These are phyloP conservation scores for Micrasema longulum DNA, from an alignment of 1,140 invertebrate species.

Conservation along the genomic window DNA sequence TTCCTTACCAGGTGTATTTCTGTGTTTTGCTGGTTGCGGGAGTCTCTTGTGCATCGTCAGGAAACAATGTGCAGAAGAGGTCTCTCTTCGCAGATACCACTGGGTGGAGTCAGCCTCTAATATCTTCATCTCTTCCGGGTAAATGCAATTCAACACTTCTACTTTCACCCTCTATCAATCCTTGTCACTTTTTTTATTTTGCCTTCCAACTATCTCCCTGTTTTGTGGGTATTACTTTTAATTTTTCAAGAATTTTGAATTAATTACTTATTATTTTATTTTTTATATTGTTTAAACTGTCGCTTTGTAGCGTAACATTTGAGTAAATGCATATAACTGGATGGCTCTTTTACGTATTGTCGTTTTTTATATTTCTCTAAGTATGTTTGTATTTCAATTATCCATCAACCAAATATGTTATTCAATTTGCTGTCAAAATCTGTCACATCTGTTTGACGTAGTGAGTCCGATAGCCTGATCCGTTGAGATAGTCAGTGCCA, in stretches of 20 bases:
- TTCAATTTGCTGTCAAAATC: too few species aligned
- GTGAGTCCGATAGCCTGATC: too few species aligned
- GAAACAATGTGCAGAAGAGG: constrained; percentile 5
- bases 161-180: neutral
- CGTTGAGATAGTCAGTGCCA: too few species aligned
- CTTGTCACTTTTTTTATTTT: neutral
- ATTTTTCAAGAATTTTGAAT: neutral
- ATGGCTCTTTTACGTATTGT: too few species aligned
- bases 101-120: neutral
- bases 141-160: neutral
- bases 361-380: too few species aligned
- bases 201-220: neutral
- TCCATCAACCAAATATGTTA: too few species aligned
- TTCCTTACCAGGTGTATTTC: neutral
- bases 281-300: neutral
- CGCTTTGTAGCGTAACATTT: too few species aligned
- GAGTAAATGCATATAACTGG: too few species aligned
- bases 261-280: neutral
- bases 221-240: too few species aligned
- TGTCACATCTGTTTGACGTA: too few species aligned
- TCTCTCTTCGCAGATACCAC: neutral
- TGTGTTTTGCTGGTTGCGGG: neutral
- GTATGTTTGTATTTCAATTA: too few species aligned
- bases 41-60: neutral
- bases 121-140: neutral